Conservation (phyloP, 2,888 invertebrate genomes). For the Lissonota sp. region DNA sequence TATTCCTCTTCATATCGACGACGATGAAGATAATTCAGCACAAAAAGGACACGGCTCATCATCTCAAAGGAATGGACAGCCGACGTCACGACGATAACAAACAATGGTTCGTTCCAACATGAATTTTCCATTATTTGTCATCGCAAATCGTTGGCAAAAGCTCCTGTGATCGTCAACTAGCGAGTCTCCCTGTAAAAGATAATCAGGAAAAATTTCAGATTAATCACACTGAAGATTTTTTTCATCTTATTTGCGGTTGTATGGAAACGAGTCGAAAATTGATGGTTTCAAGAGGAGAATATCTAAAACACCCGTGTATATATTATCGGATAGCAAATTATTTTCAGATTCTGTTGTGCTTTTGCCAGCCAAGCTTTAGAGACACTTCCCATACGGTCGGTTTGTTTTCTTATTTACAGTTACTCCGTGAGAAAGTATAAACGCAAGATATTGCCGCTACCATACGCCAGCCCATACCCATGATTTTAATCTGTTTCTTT, state of each 20-base stretch:
- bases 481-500: no score
- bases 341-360: conserved; percentile 55
- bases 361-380: conserved; percentile 33
- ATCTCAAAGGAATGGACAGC: conserved; percentile 88
- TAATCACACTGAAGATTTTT: no score
- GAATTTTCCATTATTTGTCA: neutral
- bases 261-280: no score
- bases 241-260: no score
- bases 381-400: conserved; percentile 67
- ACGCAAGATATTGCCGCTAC: conserved; percentile 30
- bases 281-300: neutral
- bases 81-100: conserved; percentile 87
- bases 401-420: conserved; percentile 77
- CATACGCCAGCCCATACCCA: conserved; percentile 14
- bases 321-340: conserved; percentile 55
- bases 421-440: conserved; percentile 58
- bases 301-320: conserved; percentile 7
- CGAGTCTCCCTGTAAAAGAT: no score
- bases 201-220: no score
- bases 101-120: conserved; percentile 84
- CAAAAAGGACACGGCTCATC: conserved; percentile 87
- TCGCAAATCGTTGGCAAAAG: no score
- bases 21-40: conserved; percentile 88
- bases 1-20: conserved; percentile 88
- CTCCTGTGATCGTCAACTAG: no score